A percentile compares a stretch with the other conserved stretches of the same genome.
These are phyloP conservation scores for Brachypalpus laphriformis DNA, from an alignment of 2,888 invertebrate genomes.

Conservation along the genomic window DNA sequence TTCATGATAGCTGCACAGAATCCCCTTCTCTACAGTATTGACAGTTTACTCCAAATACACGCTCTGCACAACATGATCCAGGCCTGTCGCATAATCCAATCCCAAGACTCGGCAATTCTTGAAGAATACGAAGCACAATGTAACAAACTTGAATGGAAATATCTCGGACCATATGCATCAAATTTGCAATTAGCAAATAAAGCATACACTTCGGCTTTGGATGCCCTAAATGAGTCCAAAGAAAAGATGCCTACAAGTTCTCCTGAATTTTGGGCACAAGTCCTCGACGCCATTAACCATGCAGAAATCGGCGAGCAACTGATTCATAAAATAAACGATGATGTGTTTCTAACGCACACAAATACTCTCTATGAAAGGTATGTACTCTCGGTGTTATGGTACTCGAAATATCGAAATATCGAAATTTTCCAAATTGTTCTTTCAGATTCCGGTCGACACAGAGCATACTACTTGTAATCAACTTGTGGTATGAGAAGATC, in stretches of 20 bases:
- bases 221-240: slow-evolving; percentile 10
- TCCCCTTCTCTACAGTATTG: slow-evolving; percentile 82
- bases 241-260: slow-evolving; percentile 29
- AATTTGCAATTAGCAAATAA: slow-evolving; percentile 75
- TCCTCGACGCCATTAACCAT: slow-evolving; percentile 59
- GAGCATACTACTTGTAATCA: slow-evolving; percentile 75
- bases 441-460: slow-evolving; percentile 40
- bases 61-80: slow-evolving; percentile 87
- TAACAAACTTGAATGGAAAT: slow-evolving; percentile 84
- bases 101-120: not conserved
- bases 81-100: slow-evolving; percentile 76
- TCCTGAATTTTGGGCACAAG: slow-evolving; percentile 22
- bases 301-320: slow-evolving; percentile 66
- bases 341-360: slow-evolving; percentile 65
- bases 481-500: slow-evolving; percentile 78
- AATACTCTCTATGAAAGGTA: slow-evolving; percentile 40
- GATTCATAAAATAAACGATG: slow-evolving; percentile 78
- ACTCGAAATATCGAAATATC: no score
- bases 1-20: not conserved
- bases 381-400: no score
- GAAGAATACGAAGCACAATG: slow-evolving; percentile 81
- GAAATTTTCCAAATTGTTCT: not conserved
- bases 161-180: slow-evolving; percentile 82
- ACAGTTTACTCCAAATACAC: slow-evolving; percentile 87
- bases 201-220: slow-evolving; percentile 16